Evolutionary conservation across 2,113 vertebrate genomes (phyloP), one percentile per base, ranked within the genome.

Genomic region (Pyrgilauda ruficollis): DNA sequence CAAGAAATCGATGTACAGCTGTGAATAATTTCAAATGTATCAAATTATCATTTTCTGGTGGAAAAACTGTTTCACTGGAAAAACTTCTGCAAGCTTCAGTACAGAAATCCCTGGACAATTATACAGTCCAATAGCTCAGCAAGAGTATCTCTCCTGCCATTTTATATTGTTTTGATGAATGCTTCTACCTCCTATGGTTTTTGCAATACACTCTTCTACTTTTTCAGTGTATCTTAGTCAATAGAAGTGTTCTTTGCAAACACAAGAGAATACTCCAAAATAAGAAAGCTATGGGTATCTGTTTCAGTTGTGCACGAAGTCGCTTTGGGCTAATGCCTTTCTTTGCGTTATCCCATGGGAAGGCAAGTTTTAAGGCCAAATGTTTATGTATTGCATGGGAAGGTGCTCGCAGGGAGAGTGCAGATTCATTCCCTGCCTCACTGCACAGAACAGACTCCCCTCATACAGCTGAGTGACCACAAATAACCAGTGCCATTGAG

Each of bases 121-220:
- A 91, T 81, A n/a, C 85, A 92, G 88, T 92, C 90, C 94, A 92
- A 89, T 84, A 93, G 79, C 93, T 92, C 93, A 92, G 83, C 88
- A 87, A 90, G 75, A 80, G 18, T 49, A 41, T 81, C 79, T 84
- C 83, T 92, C 52, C 64, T 96, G 88, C 64, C 82, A 90, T 93
- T 93, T 83, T 78, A 84, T 88, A 87, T 94, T 95, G 90, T 97
- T 96, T 93, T 94, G 88, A 96, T 95, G 93, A 92, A 96, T 93
- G 56, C 83, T 90, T 89, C 79, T 91, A 85, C 79, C 90, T 93
- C 85, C 87, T 77, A 63, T 46, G 52, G 37, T 31, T 94, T 95
- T 88, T 87, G 77, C 76, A 86, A 78, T 93, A 92, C 63, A 72
- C 81, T 94, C 81, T 87, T 87, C 87, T 87, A 77, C 46, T 93